Evolutionary conservation across 2,888 invertebrate genomes (phyloP), one percentile per base, ranked within the genome.

Genomic region (Micoletzkya japonica): DNA sequence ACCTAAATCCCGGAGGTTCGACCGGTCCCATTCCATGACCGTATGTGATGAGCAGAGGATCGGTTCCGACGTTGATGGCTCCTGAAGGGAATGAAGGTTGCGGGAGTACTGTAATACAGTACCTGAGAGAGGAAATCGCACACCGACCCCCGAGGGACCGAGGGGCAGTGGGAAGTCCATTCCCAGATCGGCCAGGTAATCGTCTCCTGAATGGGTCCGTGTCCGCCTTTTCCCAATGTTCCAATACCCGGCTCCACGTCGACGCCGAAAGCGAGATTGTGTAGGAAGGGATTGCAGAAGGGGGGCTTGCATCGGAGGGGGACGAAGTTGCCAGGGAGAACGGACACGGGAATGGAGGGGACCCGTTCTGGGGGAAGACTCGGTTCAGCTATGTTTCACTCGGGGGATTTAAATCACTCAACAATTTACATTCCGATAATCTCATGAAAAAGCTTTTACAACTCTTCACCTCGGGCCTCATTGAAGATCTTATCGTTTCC

Each of bases 201-300:
- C 81, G 70, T 81, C 81, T 74, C 81, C 80, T 64, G 50, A 2
- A 36, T 10, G 52, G 24, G 10, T 44, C 20, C 20, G 10, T 20
- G 17, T 44, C 44, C 20, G 10, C 20, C 44, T 44, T 14, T 20
- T 24, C 6, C 60, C 59, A 14, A 44, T n/a, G n/a, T n/a, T n/a
- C n/a, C n/a, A n/a, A n/a, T n/a, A 64, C 64, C 64, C 7, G 81
- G 79, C 61, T 81, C 81, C 4, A 82, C 78, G 70, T 82, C 81
- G 10, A 80, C 77, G 49, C 82, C 81, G 50, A 81, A 77, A 14
- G 76, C 82, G 59, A 78, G 59, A 52, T 79, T 82, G 70, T 81
- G 78, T 28, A 82, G 78, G 69, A 82, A 82, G 54, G 81, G 82
- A 69, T 82, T 82, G 66, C 82, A 82, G 71, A 82, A 76, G 20